phyloP scores from a whole-genome alignment of 2,797 vertebrate species.

The Gadopsis marmoratus region DNA sequence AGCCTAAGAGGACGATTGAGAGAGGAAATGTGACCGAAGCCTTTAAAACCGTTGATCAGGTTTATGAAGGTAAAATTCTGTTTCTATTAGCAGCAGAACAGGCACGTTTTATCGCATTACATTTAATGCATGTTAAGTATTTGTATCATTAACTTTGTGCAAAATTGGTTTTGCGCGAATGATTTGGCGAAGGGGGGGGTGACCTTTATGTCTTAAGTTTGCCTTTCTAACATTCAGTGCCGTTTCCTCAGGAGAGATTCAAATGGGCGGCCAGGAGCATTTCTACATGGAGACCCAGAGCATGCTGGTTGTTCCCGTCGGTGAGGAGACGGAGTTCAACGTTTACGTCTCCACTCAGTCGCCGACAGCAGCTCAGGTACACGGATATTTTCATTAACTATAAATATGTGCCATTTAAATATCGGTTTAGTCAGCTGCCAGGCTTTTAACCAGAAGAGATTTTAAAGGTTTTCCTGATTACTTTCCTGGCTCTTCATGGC shows the following conservation, averaged over 20 bases:
- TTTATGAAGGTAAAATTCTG: constrained; percentile 77
- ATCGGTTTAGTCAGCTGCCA: too few relatives aligned
- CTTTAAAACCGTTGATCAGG: constrained; percentile 71
- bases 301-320: constrained; percentile 83
- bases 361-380: constrained; percentile 79
- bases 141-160: too few relatives aligned
- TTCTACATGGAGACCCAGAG: constrained; percentile 90
- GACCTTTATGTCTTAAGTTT: neutral
- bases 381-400: too few relatives aligned
- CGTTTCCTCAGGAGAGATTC: constrained; percentile 76
- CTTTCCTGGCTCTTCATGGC: too few relatives aligned
- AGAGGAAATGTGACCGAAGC: constrained; percentile 77
- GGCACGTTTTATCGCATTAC: too few relatives aligned
- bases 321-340: constrained; percentile 85
- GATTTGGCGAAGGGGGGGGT: neutral
- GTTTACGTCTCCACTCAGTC: constrained; percentile 82
- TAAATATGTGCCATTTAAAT: neutral
- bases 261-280: constrained; percentile 86
- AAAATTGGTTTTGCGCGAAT: neutral
- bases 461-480: too few relatives aligned
- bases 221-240: neutral
- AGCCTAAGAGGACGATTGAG: constrained; percentile 70
- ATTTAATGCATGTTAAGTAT: too few relatives aligned
- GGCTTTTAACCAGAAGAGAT: too few relatives aligned
- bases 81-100: neutral